A percentile compares a stretch with the other conserved stretches of the same genome.
Conservation (phyloP, 2,888 invertebrate species). For the Prosopocoilus inquinatus region DNA sequence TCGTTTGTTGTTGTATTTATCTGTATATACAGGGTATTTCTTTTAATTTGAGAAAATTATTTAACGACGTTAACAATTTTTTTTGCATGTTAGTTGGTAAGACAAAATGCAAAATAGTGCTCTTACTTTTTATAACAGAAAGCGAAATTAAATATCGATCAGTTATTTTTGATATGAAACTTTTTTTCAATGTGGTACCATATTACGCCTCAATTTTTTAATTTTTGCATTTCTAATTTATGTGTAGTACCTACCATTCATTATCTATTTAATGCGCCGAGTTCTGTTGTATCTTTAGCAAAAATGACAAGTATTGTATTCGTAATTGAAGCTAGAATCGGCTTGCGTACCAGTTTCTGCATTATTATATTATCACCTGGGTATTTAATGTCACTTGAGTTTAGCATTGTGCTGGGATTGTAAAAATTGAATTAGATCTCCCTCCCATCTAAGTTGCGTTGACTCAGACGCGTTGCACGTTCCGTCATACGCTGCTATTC, state of each 20-base stretch:
- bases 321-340: conserved; percentile 10
- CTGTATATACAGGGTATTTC: background rate
- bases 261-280: background rate
- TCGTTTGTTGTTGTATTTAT: background rate
- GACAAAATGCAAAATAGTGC: background rate
- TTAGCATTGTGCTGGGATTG: too few species aligned
- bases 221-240: conserved; percentile 5
- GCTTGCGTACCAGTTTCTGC: conserved; percentile 20
- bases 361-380: conserved; percentile 14
- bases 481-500: too few species aligned
- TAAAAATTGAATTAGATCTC: too few species aligned
- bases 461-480: too few species aligned
- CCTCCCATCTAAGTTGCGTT: too few species aligned
- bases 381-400: conserved; percentile 12
- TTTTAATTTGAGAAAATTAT: background rate
- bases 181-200: conserved; percentile 1
- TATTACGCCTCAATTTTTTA: conserved; percentile 2
- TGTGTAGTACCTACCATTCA: background rate
- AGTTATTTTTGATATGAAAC: conserved; percentile 9
- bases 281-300: too few species aligned
- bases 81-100: background rate
- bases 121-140: conserved; percentile 19
- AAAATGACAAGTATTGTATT: conserved; percentile 2
- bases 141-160: conserved; percentile 1
- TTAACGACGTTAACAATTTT: conserved; percentile 1